phyloP scores from a whole-genome alignment of 2,888 invertebrate species.

The Apomyelois bistriatella region DNA sequence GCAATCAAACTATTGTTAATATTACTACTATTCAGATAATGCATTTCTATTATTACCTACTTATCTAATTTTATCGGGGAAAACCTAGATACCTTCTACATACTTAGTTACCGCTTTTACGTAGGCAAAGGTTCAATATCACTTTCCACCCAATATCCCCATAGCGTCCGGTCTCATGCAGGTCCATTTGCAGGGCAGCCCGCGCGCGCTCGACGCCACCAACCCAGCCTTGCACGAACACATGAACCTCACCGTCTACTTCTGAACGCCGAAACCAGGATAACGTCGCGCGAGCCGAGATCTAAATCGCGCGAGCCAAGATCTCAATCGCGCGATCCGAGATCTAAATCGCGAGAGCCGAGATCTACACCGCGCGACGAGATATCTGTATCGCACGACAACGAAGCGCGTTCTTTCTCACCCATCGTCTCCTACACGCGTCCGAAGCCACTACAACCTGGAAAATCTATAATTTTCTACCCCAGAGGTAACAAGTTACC shows the following conservation, averaged over 20 bases:
- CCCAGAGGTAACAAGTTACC: slow-evolving; percentile 7
- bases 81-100: too few relatives aligned
- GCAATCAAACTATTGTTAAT: too few relatives aligned
- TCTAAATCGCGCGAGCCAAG: background rate
- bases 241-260: slow-evolving; percentile 86
- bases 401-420: background rate
- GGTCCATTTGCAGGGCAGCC: slow-evolving; percentile 50
- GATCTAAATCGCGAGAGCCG: background rate
- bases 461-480: slow-evolving; percentile 5
- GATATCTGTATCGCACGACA: too few relatives aligned
- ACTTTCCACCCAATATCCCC: background rate
- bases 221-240: slow-evolving; percentile 73
- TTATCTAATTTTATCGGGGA: too few relatives aligned
- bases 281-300: background rate
- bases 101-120: background rate
- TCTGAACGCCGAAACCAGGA: slow-evolving; percentile 51
- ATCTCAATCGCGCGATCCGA: background rate
- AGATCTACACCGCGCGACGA: background rate
- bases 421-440: slow-evolving; percentile 3
- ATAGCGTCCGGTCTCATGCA: slow-evolving; percentile 19
- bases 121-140: background rate
- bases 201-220: slow-evolving; percentile 54
- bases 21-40: too few relatives aligned
- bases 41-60: too few relatives aligned
- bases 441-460: background rate